Conservation (phyloP, 2,113 vertebrate species). For the Leptosomus discolor region DNA sequence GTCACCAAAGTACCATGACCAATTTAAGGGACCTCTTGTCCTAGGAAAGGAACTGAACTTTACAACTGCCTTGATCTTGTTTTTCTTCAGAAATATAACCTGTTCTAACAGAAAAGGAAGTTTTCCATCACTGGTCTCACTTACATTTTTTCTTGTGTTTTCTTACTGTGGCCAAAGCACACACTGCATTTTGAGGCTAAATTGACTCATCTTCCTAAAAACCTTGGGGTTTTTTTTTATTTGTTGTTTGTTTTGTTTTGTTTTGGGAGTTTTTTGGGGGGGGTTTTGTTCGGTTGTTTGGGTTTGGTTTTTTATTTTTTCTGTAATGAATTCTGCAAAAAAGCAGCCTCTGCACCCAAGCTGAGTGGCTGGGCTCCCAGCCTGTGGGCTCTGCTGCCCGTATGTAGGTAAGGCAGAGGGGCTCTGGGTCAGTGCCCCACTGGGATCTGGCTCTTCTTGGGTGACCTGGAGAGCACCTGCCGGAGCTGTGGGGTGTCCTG, state of each 20-base stretch:
- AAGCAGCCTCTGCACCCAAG: neutral
- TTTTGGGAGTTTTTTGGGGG: too few relatives aligned
- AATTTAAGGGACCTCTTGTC: neutral
- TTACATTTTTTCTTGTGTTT: neutral
- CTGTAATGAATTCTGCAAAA: neutral
- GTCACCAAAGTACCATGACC: neutral
- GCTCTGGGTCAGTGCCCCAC: neutral
- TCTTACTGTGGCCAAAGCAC: neutral
- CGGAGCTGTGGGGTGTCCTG: neutral
- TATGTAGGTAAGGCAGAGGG: accelerated
- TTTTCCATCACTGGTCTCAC: neutral
- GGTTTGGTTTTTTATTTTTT: neutral
- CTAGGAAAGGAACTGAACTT: neutral
- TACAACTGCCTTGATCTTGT: neutral
- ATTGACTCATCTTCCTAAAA: slow-evolving; percentile 27
- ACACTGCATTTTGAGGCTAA: neutral
- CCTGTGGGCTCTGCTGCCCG: neutral
- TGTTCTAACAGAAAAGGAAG: neutral
- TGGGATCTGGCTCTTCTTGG: neutral
- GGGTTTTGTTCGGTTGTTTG: too few relatives aligned
- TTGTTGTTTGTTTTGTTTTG: neutral
- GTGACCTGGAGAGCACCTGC: neutral
- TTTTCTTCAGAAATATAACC: neutral
- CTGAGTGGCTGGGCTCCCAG: neutral
- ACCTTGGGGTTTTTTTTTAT: neutral